Base-by-base conservation (phyloP, 2,113 vertebrate species). In the Ifrita kowaldi region DNA sequence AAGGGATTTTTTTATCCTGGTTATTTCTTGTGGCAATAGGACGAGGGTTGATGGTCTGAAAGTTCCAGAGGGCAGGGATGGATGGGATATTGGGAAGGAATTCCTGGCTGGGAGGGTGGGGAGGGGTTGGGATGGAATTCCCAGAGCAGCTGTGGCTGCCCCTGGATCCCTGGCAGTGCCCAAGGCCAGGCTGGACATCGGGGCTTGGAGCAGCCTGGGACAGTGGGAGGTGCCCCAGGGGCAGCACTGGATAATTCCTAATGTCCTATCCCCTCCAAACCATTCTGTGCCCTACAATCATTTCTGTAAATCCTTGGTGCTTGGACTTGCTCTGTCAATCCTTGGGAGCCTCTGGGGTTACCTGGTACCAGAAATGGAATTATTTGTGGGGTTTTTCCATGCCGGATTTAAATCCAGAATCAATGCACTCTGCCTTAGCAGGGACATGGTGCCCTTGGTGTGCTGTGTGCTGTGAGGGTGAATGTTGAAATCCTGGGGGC, bases 61-160 rank as follows among this genome's bases (percentile, higher is more conserved):
- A 6, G 18, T 12, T 30, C 44, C 65, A 10, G 65, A 30, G 44
- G 24, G 65, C 24, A n/a, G 64, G 42, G 53, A 3, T 5, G 21
- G 65, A 7, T 23, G 32, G 65, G 55, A n/a, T 5, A 4, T 1
- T 17, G 35, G 53, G 65, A 5, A 23, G 39, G 16, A 46, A 70
- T 52, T 42, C 24, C 13, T 70, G 8, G 3, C 13, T 42, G 57
- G 5, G 28, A 49, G 55, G 18, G 33, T 30, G 33, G 19, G 10
- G 14, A 57, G 18, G 33, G 3, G 0, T 50, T 46, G 77, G 78
- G 3, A 0, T 27, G 37, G 65, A 3, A 8, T 49, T 10, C 3
- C 24, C 79, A 49, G 65, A 35, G 55, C 0, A 60, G 55, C 65
- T 42, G 65, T 1, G 53, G 79, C 55, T 82, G 65, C 32, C 32